phyloP scores from a whole-genome alignment of 2,888 invertebrate genomes.

The Dryomyza anilis region DNA sequence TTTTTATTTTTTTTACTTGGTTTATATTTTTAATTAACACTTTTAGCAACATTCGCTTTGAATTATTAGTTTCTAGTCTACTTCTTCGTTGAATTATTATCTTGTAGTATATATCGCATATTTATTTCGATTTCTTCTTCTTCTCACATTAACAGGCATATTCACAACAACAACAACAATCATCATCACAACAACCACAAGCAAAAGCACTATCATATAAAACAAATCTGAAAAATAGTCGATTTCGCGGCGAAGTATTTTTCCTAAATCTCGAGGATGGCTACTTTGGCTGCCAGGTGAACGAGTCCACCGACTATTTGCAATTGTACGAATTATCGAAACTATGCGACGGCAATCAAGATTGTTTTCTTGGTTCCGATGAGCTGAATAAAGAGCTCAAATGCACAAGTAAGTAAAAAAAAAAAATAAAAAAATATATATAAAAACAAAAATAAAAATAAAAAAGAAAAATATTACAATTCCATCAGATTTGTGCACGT shows the following conservation, averaged over 20 bases:
- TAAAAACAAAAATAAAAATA: not conserved
- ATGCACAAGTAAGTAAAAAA: slow-evolving; percentile 82
- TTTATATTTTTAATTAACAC: slow-evolving; percentile 3
- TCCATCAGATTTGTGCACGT: no score
- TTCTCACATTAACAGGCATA: slow-evolving; percentile 52
- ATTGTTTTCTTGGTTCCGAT: slow-evolving; percentile 92
- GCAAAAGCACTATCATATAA: slow-evolving; percentile 69
- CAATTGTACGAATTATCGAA: slow-evolving; percentile 94
- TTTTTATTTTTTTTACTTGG: not conserved
- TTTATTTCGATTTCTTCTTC: slow-evolving; percentile 22
- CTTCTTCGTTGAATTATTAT: no score
- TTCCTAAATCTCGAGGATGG: slow-evolving; percentile 97
- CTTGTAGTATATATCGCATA: no score
- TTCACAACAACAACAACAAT: slow-evolving; percentile 67
- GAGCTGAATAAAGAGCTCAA: slow-evolving; percentile 88
- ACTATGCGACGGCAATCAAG: slow-evolving; percentile 88
- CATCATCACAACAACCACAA: slow-evolving; percentile 64
- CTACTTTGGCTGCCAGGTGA: slow-evolving; percentile 96
- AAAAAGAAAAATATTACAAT: no score
- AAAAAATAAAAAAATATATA: not conserved
- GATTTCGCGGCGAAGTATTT: slow-evolving; percentile 89
- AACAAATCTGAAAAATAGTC: slow-evolving; percentile 59
- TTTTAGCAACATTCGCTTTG: slow-evolving; percentile 18
- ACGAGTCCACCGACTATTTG: slow-evolving; percentile 92
- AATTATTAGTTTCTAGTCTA: no score